These are phyloP conservation scores for Zaprionus kolodkinae DNA, from an alignment of 1,140 invertebrate genomes.

Conservation along the genomic window DNA sequence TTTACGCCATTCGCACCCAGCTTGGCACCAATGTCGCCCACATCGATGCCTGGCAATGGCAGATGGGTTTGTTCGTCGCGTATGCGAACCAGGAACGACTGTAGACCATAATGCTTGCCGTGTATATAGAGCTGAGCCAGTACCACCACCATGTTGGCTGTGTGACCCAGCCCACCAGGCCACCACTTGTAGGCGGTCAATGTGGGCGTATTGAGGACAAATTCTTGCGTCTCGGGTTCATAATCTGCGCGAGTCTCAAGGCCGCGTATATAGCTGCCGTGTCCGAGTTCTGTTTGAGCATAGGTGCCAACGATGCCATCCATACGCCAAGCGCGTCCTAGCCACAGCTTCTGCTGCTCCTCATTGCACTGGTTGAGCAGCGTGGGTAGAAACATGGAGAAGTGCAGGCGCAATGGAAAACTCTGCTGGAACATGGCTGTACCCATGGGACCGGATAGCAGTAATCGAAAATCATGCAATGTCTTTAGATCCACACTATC, in stretches of 20 bases:
- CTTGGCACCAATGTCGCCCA: constrained; percentile 97
- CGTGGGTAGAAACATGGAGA: constrained; percentile 95
- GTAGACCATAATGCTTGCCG: constrained; percentile 93
- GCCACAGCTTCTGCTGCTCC: constrained; percentile 94
- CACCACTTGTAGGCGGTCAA: constrained; percentile 91
- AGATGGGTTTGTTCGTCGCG: constrained; percentile 94
- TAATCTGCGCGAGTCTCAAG: constrained; percentile 96
- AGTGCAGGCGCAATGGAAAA: constrained; percentile 91
- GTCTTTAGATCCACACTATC: constrained; percentile 21
- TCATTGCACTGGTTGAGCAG: constrained; percentile 93
- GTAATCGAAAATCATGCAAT: constrained; percentile 65
- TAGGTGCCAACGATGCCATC: constrained; percentile 94
- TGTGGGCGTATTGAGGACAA: constrained; percentile 94
- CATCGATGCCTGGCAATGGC: constrained; percentile 93
- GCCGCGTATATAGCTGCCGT: constrained; percentile 96
- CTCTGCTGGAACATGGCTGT: constrained; percentile 92
- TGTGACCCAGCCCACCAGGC: constrained; percentile 96
- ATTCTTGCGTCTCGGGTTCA: constrained; percentile 92
- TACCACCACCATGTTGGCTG: constrained; percentile 94
- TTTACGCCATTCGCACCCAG: constrained; percentile 95
- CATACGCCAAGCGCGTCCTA: constrained; percentile 91
- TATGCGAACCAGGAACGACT: constrained; percentile 96
- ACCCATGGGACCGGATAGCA: constrained; percentile 89
- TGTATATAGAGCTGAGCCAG: constrained; percentile 94
- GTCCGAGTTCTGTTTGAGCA: constrained; percentile 97